Evolutionary conservation across 2,888 invertebrate genomes (phyloP), one percentile per base, ranked within the genome.

Genomic region (Tetranychus piercei): DNA sequence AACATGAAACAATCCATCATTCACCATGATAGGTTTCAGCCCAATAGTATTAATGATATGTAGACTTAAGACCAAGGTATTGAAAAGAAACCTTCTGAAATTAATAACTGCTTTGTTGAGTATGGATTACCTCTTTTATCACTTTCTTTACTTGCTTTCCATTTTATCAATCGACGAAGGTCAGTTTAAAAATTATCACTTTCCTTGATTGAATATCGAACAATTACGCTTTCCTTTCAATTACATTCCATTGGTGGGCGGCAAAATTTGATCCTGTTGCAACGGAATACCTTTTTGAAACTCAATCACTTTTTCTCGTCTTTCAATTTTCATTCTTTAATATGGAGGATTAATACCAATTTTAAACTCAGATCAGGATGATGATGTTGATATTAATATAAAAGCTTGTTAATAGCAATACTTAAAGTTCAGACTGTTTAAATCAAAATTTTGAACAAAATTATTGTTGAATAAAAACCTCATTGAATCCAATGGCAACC

Each of bases 11-110:
- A 55, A 55, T 55, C 55, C 11, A 55, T 55, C 55, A 55, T 55
- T 55, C 55, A 55, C 55, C 55, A 55, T 55, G 55, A 55, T 55
- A 55, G 55, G 55, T 55, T 55, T 55, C 55, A 55, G 55, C 55
- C 55, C 55, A 55, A 55, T 55, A 3, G 15, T 55, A 55, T 55
- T 55, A 55, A 9, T 9, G 15, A 55, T 55, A 55, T 55, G 55
- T 15, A 55, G 55, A 9, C 11, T 15, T 15, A 15, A 55, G 55
- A 55, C 9, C 15, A 55, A 55, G 15, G 15, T 15, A 55, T 55
- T 15, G 15, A 55, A 55, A 55, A 55, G 55, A 55, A 34, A 55
- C 55, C 55, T 55, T 55, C 55, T 55, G 55, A 55, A 15, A 55
- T 55, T 9, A 55, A 55, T 9, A 55, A 55, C 34, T 34, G 34